Conservation (phyloP, 2,888 invertebrate genomes). For the Dyspetes luteomarginatus region DNA sequence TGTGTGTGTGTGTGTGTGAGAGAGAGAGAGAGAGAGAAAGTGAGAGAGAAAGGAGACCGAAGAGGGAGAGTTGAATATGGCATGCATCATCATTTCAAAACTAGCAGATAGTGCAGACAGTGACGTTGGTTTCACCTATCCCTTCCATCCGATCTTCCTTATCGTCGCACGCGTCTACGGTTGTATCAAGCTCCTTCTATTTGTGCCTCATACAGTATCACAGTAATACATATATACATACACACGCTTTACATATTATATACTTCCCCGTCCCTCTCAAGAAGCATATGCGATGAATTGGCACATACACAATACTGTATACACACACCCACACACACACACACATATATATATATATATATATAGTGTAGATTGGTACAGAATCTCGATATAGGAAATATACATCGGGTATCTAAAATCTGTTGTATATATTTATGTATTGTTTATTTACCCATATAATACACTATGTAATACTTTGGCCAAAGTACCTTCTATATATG, state of each 20-base stretch:
- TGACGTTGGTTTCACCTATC: constrained; percentile 61
- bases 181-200: constrained; percentile 8
- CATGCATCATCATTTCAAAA: constrained; percentile 62
- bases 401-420: constrained; percentile 15
- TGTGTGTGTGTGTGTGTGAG: no score
- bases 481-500: constrained; percentile 10
- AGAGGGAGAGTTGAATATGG: constrained; percentile 13
- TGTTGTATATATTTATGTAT: background rate
- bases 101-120: constrained; percentile 62
- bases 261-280: background rate
- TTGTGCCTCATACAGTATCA: background rate
- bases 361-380: constrained; percentile 3
- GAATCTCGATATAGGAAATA: constrained; percentile 11
- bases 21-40: background rate
- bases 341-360: no score
- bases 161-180: constrained; percentile 46
- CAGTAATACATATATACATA: background rate
- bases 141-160: constrained; percentile 61
- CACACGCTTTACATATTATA: background rate
- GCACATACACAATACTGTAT: background rate
- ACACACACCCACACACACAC: no score
- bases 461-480: background rate
- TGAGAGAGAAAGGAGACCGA: constrained; percentile 7
- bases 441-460: background rate
- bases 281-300: background rate